Conservation (phyloP, 2,888 invertebrate genomes). For the Lasius fuliginosus region DNA sequence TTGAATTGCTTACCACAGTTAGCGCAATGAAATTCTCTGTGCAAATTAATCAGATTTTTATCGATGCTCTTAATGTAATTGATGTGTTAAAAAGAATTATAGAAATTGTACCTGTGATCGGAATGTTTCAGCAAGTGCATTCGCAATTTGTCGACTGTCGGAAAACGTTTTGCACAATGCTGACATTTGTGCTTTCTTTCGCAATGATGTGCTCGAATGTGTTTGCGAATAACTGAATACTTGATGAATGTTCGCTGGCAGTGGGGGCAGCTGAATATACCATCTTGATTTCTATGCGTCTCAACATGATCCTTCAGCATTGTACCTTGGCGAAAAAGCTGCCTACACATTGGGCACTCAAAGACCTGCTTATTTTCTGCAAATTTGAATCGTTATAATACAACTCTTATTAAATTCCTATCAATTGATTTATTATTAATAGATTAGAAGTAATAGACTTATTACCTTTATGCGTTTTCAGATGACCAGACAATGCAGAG, state of each 20-base stretch:
- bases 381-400: conserved; percentile 45
- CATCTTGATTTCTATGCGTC: conserved; percentile 88
- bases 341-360: conserved; percentile 92
- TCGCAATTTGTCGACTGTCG: conserved; percentile 91
- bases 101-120: conserved; percentile 84
- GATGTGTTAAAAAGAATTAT: background rate
- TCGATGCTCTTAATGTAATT: background rate
- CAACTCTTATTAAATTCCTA: background rate
- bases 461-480: conserved; percentile 90
- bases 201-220: conserved; percentile 91
- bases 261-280: conserved; percentile 90
- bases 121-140: conserved; percentile 89
- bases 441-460: background rate
- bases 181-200: conserved; percentile 90
- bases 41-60: conserved; percentile 69
- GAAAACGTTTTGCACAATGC: conserved; percentile 91
- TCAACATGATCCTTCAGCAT: conserved; percentile 90
- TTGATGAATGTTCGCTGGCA: conserved; percentile 89
- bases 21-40: conserved; percentile 91
- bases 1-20: conserved; percentile 93
- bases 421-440: background rate
- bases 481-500: conserved; percentile 91
- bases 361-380: conserved; percentile 88
- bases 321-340: conserved; percentile 90
- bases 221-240: conserved; percentile 91